phyloP scores from a whole-genome alignment of 2,888 invertebrate genomes.

The Eumerus sabulonum region DNA sequence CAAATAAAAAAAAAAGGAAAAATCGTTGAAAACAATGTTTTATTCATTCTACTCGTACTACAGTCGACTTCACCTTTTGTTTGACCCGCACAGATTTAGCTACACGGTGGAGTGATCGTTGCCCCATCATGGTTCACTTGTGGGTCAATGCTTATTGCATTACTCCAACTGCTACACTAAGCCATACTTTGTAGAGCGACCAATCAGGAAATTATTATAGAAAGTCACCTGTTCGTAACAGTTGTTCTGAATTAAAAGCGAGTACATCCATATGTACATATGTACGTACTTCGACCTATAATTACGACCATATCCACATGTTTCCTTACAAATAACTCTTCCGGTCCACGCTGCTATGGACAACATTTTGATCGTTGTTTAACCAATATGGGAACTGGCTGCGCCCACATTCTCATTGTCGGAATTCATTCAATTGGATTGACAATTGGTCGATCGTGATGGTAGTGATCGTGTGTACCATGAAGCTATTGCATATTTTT shows the following conservation, averaged over 20 bases:
- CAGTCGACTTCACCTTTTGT: constrained; percentile 22
- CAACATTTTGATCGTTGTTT: constrained; percentile 2
- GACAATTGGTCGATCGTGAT: not conserved
- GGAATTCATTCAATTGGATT: constrained; percentile 22
- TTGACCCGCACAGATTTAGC: constrained; percentile 31
- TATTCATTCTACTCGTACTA: too few species aligned
- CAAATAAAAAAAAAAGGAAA: constrained; percentile 7
- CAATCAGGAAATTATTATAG: too few species aligned
- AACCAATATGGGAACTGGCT: not conserved
- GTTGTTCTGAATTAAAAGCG: not conserved
- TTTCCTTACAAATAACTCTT: constrained; percentile 45
- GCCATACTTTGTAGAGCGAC: too few species aligned
- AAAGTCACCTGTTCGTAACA: too few species aligned
- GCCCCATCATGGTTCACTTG: constrained; percentile 27
- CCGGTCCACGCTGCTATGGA: constrained; percentile 19
- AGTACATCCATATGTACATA: too few species aligned
- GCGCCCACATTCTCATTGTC: constrained; percentile 37
- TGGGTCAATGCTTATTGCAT: constrained; percentile 45
- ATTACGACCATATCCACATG: constrained; percentile 27
- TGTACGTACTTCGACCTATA: not conserved
- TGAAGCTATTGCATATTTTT: constrained; percentile 25
- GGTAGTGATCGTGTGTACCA: not conserved
- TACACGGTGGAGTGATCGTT: constrained; percentile 27
- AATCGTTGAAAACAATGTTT: constrained; percentile 36
- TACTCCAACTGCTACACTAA: not conserved